These are phyloP conservation scores for Dicaeum eximium DNA, from an alignment of 2,113 vertebrate genomes.

Conservation along the genomic window DNA sequence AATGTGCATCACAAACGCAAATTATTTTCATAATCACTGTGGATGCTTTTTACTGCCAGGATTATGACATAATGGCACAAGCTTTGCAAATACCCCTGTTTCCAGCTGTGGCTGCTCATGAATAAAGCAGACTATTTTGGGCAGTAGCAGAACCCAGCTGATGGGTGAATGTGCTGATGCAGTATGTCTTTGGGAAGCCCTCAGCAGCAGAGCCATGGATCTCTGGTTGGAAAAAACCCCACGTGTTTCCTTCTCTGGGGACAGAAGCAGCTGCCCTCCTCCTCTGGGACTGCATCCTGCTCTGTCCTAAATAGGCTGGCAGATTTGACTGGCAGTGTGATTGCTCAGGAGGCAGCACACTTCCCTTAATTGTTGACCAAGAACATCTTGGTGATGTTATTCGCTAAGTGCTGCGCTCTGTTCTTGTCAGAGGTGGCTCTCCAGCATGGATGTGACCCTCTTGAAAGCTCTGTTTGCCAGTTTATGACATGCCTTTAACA, in stretches of 20 bases:
- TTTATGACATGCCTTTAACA: background rate
- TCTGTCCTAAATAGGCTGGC: background rate
- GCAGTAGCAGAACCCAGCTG: background rate
- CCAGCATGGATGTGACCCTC: background rate
- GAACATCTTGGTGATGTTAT: background rate
- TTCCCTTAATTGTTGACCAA: background rate
- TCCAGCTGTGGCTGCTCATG: conserved; percentile 7
- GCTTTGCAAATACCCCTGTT: background rate
- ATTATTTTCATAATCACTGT: background rate
- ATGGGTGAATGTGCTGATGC: background rate
- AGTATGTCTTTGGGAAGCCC: background rate
- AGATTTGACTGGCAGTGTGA: accelerated
- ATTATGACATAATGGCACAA: background rate
- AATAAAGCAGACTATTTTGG: background rate
- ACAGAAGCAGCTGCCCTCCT: background rate
- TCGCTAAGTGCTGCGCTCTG: background rate
- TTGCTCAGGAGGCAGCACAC: background rate
- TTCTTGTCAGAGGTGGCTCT: background rate
- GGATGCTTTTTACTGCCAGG: background rate
- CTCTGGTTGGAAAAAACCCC: background rate
- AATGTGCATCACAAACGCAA: background rate
- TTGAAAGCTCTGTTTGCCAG: background rate
- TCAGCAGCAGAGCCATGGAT: background rate
- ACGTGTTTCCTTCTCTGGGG: background rate
- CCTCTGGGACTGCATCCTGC: background rate